Evolutionary conservation across 2,888 invertebrate genomes (phyloP), one percentile per base, ranked within the genome.

Genomic region (Synanthedon tipuliformis): DNA sequence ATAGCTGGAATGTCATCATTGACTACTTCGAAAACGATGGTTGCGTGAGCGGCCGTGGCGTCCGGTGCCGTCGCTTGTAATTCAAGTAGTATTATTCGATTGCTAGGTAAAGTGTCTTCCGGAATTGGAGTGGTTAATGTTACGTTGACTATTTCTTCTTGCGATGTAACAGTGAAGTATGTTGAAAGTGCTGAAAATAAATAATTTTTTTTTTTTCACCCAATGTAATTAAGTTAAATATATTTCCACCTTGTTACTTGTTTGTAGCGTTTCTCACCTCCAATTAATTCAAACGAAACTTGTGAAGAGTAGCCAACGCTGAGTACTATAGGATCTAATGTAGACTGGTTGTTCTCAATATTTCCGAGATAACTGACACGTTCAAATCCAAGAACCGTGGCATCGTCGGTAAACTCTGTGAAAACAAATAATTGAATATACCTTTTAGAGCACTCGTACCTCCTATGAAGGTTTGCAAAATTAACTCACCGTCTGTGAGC

Each of bases 251-350:
- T 2, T 27, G 1, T 4, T 1, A 27, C 4, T 27, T 2, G 7
- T 27, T 5, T 5, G 5, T 27, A 27, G 27, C 1, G 3, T 27
- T n/a, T n/a, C 18, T 50, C 64, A 71, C 69, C 68, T 65, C 69
- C 69, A 11, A 27, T 51, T n/a, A 69, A 51, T 7, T 53, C 53
- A n/a, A 63, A 54, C 23, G 41, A 51, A 3, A 62, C 53, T 48
- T 62, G 57, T 5, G 50, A 52, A 10, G 61, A 54, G 55, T 63
- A 63, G 50, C 63, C 61, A 49, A 56, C 54, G 34, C 67, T 55
- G 15, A 50, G 54, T n/a, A 41, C 62, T 40, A 59, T 55, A 13
- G 61, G 57, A 1, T 18, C 34, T 49, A 61, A 51, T 51, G 57
- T 49, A 34, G 63, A 52, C 51, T 53, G 55, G 23, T 27, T 8